These are phyloP conservation scores for Apolygus lucorum DNA, from an alignment of 1,140 invertebrate species.

Conservation along the genomic window DNA sequence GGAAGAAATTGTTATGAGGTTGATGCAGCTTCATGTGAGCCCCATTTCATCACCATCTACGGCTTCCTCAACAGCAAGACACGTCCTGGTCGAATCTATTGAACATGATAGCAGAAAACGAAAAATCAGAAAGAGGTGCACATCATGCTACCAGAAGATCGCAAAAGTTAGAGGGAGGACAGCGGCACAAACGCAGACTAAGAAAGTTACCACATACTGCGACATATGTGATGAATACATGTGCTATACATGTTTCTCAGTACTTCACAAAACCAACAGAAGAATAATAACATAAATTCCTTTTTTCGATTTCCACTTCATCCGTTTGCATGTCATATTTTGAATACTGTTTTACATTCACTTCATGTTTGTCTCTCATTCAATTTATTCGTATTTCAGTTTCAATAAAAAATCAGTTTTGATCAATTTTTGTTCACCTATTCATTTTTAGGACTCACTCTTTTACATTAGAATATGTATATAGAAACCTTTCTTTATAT, in stretches of 20 bases:
- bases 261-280: conserved; percentile 4
- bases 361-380: not conserved
- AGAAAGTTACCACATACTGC: conserved; percentile 1
- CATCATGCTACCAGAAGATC: not conserved
- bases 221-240: not conserved
- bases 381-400: conserved; percentile 1
- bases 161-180: not conserved
- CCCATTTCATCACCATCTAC: not conserved
- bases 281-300: too few relatives aligned
- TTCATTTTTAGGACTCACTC: not conserved
- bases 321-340: conserved; percentile 1
- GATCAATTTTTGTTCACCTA: not conserved
- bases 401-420: conserved; percentile 2
- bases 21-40: not conserved
- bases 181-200: not conserved
- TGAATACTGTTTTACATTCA: not conserved
- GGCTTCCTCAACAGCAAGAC: not conserved
- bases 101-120: not conserved
- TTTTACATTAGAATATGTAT: conserved; percentile 2
- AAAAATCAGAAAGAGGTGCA: conserved; percentile 1
- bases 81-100: not conserved
- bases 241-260: not conserved
- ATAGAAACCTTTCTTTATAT: not conserved
- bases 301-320: conserved; percentile 14
- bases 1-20: conserved; percentile 16